Conservation (phyloP, 2,113 vertebrate species). For the Istiophorus platypterus region DNA sequence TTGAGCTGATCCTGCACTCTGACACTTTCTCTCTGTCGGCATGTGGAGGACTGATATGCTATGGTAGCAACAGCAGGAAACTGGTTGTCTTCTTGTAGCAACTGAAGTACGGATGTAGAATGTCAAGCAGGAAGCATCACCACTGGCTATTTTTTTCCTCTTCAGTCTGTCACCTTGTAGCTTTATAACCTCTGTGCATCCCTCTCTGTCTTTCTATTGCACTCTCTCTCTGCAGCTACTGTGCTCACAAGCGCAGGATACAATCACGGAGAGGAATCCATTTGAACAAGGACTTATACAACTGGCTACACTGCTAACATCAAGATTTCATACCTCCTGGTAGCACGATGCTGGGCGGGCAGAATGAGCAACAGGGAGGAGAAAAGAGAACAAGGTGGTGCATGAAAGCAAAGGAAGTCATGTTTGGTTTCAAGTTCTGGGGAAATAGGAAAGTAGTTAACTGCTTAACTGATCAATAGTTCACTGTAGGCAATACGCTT, state of each 20-base stretch:
- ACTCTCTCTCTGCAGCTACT: conserved; percentile 14
- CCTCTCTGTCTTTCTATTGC: conserved; percentile 24
- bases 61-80: conserved; percentile 46
- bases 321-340: conserved; percentile 47
- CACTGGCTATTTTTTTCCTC: conserved; percentile 1
- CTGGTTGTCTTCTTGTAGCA: conserved; percentile 20
- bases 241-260: conserved; percentile 13
- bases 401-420: conserved; percentile 8
- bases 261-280: conserved; percentile 10
- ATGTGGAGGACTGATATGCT: conserved; percentile 40
- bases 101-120: conserved; percentile 36
- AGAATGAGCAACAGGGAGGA: conserved; percentile 23
- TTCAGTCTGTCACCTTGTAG: conserved; percentile 41
- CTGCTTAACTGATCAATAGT: conserved; percentile 29
- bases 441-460: not conserved
- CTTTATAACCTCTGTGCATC: conserved; percentile 29
- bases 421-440: conserved; percentile 5
- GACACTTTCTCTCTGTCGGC: conserved; percentile 24
- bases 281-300: conserved; percentile 40
- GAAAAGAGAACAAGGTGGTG: not conserved
- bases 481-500: conserved; percentile 6
- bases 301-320: conserved; percentile 39
- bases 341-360: conserved; percentile 28
- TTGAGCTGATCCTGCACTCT: conserved; percentile 48
- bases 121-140: conserved; percentile 51